Evolutionary conservation across 2,797 vertebrate genomes (phyloP).

Genomic region (Mormyrops attenuatus): DNA sequence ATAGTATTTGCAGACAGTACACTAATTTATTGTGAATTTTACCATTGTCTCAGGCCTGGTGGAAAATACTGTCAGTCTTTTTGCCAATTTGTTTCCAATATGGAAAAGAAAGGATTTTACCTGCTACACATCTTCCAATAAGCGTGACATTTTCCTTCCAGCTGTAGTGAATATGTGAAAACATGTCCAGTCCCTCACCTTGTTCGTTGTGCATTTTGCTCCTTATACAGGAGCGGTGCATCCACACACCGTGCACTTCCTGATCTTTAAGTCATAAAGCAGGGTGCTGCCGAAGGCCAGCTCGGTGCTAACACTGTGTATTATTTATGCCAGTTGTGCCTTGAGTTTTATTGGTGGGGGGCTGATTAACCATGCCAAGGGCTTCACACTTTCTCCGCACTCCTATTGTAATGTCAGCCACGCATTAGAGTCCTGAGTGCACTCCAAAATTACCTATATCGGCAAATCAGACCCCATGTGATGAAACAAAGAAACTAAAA

Average conservation of each 20-base stretch:
- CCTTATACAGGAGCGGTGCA: background rate
- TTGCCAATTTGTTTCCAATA: background rate
- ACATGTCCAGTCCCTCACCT: background rate
- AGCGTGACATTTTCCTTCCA: background rate
- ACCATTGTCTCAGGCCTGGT: background rate
- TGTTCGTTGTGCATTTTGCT: background rate
- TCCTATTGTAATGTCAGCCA: constrained; percentile 15
- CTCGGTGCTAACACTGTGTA: background rate
- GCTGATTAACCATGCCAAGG: constrained; percentile 19
- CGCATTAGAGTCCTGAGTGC: background rate
- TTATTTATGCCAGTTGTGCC: constrained; percentile 1
- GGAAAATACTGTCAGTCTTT: background rate
- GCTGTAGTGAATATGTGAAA: background rate
- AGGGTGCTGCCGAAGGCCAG: background rate
- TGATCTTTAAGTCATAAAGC: constrained; percentile 16
- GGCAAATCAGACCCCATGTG: background rate
- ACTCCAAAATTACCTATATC: constrained; percentile 16
- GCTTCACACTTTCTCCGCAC: background rate
- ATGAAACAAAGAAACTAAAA: background rate
- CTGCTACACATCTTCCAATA: background rate
- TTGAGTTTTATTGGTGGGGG: constrained; percentile 19
- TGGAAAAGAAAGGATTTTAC: background rate
- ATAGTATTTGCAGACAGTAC: background rate
- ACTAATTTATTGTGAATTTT: background rate
- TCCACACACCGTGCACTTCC: background rate